These are phyloP conservation scores for Cyaniris semiargus DNA, from an alignment of 2,888 invertebrate species.

Conservation along the genomic window DNA sequence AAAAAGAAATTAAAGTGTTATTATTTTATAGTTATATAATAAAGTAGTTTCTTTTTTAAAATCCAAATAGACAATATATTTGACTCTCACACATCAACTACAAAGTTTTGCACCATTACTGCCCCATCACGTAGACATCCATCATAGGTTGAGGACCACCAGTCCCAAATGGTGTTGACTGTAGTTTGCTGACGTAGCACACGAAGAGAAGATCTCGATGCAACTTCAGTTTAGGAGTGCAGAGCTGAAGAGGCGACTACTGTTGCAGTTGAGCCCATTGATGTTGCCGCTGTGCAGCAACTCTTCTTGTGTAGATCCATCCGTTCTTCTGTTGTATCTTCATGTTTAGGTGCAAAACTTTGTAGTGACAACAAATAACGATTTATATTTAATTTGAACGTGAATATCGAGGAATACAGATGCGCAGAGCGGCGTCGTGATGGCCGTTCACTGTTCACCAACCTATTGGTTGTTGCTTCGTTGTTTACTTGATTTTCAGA, in stretches of 20 bases:
- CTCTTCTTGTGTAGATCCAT: neutral
- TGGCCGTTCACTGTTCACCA: constrained; percentile 73
- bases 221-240: constrained; percentile 4
- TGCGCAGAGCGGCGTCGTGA: constrained; percentile 67
- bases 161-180: constrained; percentile 21
- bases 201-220: neutral
- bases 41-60: neutral
- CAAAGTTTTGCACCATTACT: constrained; percentile 80
- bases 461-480: constrained; percentile 75
- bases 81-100: constrained; percentile 57
- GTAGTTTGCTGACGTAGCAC: constrained; percentile 4
- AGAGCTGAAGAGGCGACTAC: neutral
- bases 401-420: constrained; percentile 65
- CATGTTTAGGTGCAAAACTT: constrained; percentile 72
- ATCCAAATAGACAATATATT: constrained; percentile 33
- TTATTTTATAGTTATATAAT: constrained; percentile 36
- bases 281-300: neutral
- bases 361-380: constrained; percentile 73
- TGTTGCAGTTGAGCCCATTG: neutral
- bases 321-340: constrained; percentile 20
- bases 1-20: constrained; percentile 54
- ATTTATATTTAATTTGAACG: constrained; percentile 51
- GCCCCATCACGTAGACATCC: constrained; percentile 42
- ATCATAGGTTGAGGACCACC: neutral
- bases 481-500: constrained; percentile 65